phyloP scores from a whole-genome alignment of 2,888 invertebrate genomes.

The Cataglyphis altisquamis region DNA sequence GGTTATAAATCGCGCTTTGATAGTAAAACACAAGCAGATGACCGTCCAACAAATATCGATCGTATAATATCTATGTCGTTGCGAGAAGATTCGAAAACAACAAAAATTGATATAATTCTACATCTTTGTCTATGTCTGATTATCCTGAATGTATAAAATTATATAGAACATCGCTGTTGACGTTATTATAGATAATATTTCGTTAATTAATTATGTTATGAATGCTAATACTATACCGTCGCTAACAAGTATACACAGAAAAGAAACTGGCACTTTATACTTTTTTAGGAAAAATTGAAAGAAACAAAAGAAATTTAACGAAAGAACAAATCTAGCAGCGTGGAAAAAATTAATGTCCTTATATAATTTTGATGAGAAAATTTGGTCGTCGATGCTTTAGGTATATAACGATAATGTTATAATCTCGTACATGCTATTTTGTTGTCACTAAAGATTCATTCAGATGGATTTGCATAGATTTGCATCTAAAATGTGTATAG shows the following conservation, averaged over 20 bases:
- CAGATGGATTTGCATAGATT: conserved; percentile 18
- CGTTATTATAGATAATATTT: neutral
- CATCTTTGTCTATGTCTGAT: neutral
- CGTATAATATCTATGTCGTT: conserved; percentile 1
- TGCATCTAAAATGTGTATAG: conserved; percentile 2
- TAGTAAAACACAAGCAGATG: neutral
- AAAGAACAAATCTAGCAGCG: neutral
- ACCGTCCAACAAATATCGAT: conserved; percentile 26
- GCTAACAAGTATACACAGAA: neutral
- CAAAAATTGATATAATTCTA: neutral
- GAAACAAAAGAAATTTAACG: conserved; percentile 6
- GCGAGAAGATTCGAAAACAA: conserved; percentile 17
- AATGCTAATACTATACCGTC: neutral
- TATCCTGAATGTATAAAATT: neutral
- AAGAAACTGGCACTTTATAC: neutral
- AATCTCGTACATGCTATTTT: no score
- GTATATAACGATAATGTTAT: neutral
- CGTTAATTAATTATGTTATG: neutral
- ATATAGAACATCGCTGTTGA: neutral
- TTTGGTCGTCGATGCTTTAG: neutral
- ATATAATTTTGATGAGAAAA: conserved; percentile 5
- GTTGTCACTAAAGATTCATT: neutral
- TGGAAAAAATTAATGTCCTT: neutral
- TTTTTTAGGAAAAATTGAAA: neutral
- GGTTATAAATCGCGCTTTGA: conserved; percentile 4